Conservation (phyloP, 2,113 vertebrate genomes). For the Pelecanoides urinatrix region DNA sequence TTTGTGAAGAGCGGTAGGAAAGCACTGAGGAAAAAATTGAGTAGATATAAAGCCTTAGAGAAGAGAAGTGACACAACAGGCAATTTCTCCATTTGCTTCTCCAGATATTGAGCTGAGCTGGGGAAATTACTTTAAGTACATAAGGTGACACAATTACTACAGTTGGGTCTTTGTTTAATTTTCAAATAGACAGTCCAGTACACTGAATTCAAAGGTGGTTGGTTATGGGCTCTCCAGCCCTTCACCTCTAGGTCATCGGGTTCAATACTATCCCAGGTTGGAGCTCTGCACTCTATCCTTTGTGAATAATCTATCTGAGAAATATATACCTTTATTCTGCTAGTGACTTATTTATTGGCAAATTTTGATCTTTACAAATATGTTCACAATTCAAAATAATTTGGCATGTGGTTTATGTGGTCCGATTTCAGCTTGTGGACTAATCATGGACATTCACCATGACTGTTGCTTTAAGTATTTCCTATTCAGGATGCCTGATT, state of each 20-base stretch:
- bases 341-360: neutral
- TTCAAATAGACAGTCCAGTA: conserved; percentile 42
- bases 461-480: conserved; percentile 33
- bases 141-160: conserved; percentile 59
- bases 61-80: conserved; percentile 58
- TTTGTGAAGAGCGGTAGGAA: conserved; percentile 29
- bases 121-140: conserved; percentile 58
- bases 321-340: neutral
- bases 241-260: conserved; percentile 1
- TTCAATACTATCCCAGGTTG: conserved; percentile 15
- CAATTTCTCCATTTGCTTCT: conserved; percentile 54
- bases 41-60: conserved; percentile 33
- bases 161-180: conserved; percentile 60
- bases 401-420: neutral
- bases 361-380: neutral
- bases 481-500: conserved; percentile 28
- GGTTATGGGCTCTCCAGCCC: conserved; percentile 26
- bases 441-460: conserved; percentile 2
- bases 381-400: neutral
- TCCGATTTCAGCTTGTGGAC: neutral
- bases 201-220: conserved; percentile 36
- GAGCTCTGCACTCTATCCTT: neutral
- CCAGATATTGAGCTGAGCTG: conserved; percentile 41
- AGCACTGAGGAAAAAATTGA: conserved; percentile 32
- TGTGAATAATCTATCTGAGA: neutral